Percentiles rank a stretch among this genome's conserved stretches.
Conservation (phyloP, 1,140 invertebrate species). For the Meloidogyne chitwoodi region DNA sequence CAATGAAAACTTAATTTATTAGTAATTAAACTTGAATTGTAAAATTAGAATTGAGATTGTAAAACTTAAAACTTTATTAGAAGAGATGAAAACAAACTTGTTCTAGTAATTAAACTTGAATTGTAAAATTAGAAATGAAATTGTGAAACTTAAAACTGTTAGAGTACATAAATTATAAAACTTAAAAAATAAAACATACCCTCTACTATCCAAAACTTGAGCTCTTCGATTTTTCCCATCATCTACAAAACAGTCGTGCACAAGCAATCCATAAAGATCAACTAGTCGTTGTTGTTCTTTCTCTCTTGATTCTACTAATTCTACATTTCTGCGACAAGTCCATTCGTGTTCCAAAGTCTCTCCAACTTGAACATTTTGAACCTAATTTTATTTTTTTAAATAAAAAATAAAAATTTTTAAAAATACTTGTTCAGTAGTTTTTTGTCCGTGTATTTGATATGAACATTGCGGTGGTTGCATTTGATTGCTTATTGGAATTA, state of each 20-base stretch:
- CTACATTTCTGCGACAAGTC: constrained; percentile 15
- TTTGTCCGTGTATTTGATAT: constrained; percentile 26
- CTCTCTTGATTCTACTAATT: constrained; percentile 3
- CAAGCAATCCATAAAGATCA: constrained; percentile 22
- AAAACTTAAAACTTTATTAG: no score
- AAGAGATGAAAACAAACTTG: no score
- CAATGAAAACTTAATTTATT: background rate
- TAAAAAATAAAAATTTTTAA: background rate
- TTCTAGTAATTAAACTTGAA: no score
- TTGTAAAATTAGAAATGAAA: no score
- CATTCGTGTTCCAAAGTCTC: constrained; percentile 32
- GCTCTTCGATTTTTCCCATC: constrained; percentile 21
- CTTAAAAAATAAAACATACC: background rate
- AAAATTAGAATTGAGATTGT: background rate
- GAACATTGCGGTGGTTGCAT: constrained; percentile 32
- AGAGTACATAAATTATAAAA: background rate
- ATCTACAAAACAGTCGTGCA: constrained; percentile 32
- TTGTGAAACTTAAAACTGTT: background rate
- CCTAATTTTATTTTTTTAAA: background rate
- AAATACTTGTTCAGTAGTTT: background rate
- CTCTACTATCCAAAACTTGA: constrained; percentile 21
- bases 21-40: background rate
- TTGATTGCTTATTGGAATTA: constrained; percentile 24
- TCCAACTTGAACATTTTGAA: constrained; percentile 33
- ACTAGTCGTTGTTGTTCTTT: background rate